Evolutionary conservation across 2,888 invertebrate species (phyloP).

Genomic region (Tenthredo amoena): DNA sequence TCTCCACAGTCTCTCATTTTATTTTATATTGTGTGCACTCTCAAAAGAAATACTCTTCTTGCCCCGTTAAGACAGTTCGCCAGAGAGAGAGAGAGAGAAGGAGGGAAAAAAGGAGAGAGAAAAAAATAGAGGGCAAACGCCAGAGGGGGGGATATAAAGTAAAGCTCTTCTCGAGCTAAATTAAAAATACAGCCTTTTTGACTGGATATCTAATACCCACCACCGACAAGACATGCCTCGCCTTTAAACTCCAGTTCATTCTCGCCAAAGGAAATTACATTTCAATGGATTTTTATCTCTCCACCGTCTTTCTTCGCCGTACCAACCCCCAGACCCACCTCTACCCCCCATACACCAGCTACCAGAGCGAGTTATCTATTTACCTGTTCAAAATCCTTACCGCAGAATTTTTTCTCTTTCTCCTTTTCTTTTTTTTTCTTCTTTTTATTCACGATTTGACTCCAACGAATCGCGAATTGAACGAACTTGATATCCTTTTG

Average conservation of each 20-base stretch:
- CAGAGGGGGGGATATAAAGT: constrained; percentile 36
- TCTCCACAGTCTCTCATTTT: constrained; percentile 50
- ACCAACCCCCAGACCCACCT: background rate
- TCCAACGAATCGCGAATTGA: background rate
- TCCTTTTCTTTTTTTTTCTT: background rate
- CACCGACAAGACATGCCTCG: constrained; percentile 53
- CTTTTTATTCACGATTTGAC: background rate
- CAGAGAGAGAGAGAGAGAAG: constrained; percentile 44
- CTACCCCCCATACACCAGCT: background rate
- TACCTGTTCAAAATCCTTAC: constrained; percentile 9
- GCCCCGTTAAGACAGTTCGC: constrained; percentile 45
- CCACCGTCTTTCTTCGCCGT: constrained; percentile 25
- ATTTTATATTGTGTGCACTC: constrained; percentile 52
- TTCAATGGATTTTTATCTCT: constrained; percentile 52
- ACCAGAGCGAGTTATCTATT: constrained; percentile 35
- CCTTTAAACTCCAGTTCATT: constrained; percentile 53
- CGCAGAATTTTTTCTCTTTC: background rate
- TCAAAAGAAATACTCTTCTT: constrained; percentile 52
- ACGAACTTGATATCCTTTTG: background rate
- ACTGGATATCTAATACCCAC: constrained; percentile 55
- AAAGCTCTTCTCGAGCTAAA: constrained; percentile 55
- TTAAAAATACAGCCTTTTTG: constrained; percentile 55
- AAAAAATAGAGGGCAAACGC: constrained; percentile 14
- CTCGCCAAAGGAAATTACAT: constrained; percentile 53
- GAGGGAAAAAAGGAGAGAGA: constrained; percentile 22